Evolutionary conservation across 2,888 invertebrate species (phyloP).

Genomic region (Pseudoips prasinana): DNA sequence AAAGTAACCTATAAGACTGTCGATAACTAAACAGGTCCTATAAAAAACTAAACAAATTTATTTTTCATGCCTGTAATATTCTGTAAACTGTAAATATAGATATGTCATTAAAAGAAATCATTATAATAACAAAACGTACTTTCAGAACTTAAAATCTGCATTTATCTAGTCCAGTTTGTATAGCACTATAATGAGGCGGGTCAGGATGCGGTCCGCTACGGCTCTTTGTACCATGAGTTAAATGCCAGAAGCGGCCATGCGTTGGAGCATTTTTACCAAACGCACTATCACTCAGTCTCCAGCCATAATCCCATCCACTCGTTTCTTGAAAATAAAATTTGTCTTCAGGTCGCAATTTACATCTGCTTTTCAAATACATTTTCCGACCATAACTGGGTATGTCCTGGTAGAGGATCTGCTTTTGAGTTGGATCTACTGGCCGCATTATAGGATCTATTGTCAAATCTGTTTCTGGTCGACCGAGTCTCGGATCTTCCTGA

Average conservation of each 20-base stretch:
- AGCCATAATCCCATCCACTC: conserved; percentile 44
- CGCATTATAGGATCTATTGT: conserved; percentile 36
- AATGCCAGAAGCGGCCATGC: conserved; percentile 38
- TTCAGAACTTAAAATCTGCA: conserved; percentile 2
- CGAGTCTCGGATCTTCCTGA: conserved; percentile 43
- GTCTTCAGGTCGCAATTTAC: conserved; percentile 39
- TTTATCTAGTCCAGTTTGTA: not conserved
- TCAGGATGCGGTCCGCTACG: conserved; percentile 49
- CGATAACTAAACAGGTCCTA: too few species aligned
- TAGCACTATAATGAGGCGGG: conserved; percentile 35
- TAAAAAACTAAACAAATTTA: too few species aligned
- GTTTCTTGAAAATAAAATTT: conserved; percentile 47
- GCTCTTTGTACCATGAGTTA: conserved; percentile 35
- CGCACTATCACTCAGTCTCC: conserved; percentile 45
- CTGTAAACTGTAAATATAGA: too few species aligned
- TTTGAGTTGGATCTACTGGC: conserved; percentile 37
- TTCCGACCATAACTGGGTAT: conserved; percentile 42
- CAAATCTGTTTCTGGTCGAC: conserved; percentile 26
- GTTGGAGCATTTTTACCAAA: conserved; percentile 29
- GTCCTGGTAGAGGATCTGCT: conserved; percentile 42
- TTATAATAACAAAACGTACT: not conserved
- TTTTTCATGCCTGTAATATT: too few species aligned
- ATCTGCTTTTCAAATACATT: conserved; percentile 42
- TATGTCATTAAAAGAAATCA: not conserved
- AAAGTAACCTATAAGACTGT: too few species aligned